Evolutionary conservation across 2,888 invertebrate genomes (phyloP).

Genomic region (Cerceris rybyensis): DNA sequence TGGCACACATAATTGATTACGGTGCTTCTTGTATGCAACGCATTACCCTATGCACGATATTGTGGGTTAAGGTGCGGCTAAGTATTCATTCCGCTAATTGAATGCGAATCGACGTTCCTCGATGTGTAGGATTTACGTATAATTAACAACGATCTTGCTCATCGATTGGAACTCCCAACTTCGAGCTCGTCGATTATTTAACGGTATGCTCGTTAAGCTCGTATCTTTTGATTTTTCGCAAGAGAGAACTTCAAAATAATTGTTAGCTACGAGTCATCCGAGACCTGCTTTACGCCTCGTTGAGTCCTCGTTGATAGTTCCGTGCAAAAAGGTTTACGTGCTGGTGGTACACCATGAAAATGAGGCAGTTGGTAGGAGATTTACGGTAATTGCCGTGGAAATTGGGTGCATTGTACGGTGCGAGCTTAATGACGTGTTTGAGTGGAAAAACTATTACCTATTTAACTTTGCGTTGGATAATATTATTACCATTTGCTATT

Average conservation of each 20-base stretch:
- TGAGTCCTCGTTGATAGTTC: slow-evolving; percentile 14
- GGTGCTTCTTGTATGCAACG: slow-evolving; percentile 34
- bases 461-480: not conserved
- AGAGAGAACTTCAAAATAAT: slow-evolving; percentile 4
- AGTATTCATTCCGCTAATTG: slow-evolving; percentile 60
- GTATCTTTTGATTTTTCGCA: slow-evolving; percentile 18
- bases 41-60: slow-evolving; percentile 41
- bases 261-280: slow-evolving; percentile 21
- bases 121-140: slow-evolving; percentile 53
- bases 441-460: not conserved
- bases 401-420: not conserved
- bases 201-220: slow-evolving; percentile 30
- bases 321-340: not conserved
- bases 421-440: not conserved
- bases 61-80: slow-evolving; percentile 44
- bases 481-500: too few species aligned
- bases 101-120: slow-evolving; percentile 58
- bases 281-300: slow-evolving; percentile 13
- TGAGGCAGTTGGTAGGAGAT: not conserved
- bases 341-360: too few species aligned
- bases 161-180: slow-evolving; percentile 39
- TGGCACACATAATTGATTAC: slow-evolving; percentile 60
- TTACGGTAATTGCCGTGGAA: not conserved
- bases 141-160: slow-evolving; percentile 55
- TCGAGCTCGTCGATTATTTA: slow-evolving; percentile 26